A percentile compares a stretch with the other conserved stretches of the same genome.
Conservation (phyloP, 2,113 vertebrate species). For the Macrotis lagotis region DNA sequence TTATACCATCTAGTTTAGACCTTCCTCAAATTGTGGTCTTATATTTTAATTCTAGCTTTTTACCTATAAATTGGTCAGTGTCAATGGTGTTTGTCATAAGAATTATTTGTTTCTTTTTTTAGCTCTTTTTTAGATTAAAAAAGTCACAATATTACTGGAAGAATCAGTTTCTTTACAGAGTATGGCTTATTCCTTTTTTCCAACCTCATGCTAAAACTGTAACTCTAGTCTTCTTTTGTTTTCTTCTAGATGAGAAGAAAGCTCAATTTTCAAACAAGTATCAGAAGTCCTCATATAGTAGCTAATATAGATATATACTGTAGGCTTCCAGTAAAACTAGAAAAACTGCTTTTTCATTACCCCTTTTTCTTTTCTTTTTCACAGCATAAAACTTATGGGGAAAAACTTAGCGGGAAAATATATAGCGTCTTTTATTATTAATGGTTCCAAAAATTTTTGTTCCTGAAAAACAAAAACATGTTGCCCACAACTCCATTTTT, state of each 20-base stretch:
- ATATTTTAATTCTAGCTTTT: background rate
- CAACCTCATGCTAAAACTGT: background rate
- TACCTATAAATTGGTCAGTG: background rate
- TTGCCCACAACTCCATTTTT: background rate
- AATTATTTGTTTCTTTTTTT: background rate
- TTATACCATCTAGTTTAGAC: background rate
- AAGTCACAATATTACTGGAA: background rate
- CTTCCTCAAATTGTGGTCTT: background rate
- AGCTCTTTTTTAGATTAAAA: background rate
- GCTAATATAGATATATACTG: background rate
- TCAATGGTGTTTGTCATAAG: background rate
- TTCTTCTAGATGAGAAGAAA: background rate
- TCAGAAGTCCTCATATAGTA: background rate
- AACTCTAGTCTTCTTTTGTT: background rate
- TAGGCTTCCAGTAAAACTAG: too few relatives aligned
- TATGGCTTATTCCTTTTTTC: background rate
- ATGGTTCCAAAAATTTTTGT: background rate
- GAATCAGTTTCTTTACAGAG: background rate
- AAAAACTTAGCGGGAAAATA: too few relatives aligned
- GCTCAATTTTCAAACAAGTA: background rate
- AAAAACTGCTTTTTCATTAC: too few relatives aligned
- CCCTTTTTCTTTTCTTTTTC: background rate
- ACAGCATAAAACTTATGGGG: background rate
- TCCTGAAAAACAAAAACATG: background rate
- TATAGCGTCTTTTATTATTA: background rate